These are phyloP conservation scores for Chirona hameri DNA, from an alignment of 2,888 invertebrate species.

Conservation along the genomic window DNA sequence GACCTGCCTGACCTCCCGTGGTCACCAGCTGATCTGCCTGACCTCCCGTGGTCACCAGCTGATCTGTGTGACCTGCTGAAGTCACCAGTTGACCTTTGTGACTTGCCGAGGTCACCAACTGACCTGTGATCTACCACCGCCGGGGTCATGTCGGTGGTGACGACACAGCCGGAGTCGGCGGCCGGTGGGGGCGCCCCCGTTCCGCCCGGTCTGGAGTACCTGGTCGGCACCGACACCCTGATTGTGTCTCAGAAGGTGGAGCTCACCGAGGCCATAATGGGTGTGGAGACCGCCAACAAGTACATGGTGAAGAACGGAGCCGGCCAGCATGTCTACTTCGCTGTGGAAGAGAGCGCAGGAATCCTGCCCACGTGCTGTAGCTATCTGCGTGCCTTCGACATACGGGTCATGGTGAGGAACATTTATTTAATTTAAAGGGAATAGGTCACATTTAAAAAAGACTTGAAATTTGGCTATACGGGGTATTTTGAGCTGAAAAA, in stretches of 20 bases:
- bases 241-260: slow-evolving; percentile 79
- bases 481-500: too few species aligned
- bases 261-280: slow-evolving; percentile 71
- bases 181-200: neutral
- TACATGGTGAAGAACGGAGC: slow-evolving; percentile 74
- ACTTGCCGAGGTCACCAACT: too few species aligned
- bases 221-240: slow-evolving; percentile 78
- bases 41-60: too few species aligned
- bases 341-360: slow-evolving; percentile 80
- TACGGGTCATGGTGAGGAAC: slow-evolving; percentile 61
- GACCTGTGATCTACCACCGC: too few species aligned
- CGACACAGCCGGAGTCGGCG: neutral
- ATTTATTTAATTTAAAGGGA: too few species aligned
- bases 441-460: too few species aligned
- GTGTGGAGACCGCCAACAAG: slow-evolving; percentile 86
- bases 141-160: neutral
- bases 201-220: slow-evolving; percentile 72
- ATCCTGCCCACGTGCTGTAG: slow-evolving; percentile 82
- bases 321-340: slow-evolving; percentile 75
- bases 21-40: too few species aligned
- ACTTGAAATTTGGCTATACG: too few species aligned
- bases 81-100: too few species aligned
- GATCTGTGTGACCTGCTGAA: too few species aligned
- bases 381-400: slow-evolving; percentile 74
- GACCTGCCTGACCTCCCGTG: too few species aligned